Conservation (phyloP, 2,888 invertebrate genomes). For the Noctuana brunneofusca region DNA sequence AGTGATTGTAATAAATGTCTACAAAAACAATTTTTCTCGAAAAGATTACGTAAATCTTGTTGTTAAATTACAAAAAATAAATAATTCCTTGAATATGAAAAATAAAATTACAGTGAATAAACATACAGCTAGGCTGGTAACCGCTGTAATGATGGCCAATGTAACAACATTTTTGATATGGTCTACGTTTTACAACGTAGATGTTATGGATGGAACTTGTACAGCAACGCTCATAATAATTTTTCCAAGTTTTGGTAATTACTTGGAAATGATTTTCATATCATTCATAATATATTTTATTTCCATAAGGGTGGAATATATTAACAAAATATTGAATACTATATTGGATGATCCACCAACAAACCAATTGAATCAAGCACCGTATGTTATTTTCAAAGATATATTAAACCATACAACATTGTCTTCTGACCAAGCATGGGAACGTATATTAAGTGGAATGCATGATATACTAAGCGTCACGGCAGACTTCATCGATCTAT, state of each 20-base stretch:
- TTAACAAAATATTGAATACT: conserved; percentile 47
- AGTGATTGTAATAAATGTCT: not conserved
- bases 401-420: not conserved
- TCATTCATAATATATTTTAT: conserved; percentile 49
- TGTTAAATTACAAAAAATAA: conserved; percentile 63
- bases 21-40: conserved; percentile 31
- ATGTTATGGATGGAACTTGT: conserved; percentile 45
- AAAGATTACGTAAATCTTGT: conserved; percentile 50
- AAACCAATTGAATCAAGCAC: not conserved
- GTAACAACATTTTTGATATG: conserved; percentile 37
- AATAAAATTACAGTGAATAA: conserved; percentile 50
- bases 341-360: conserved; percentile 21
- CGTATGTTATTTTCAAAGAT: not conserved
- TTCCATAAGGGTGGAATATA: conserved; percentile 46
- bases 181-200: conserved; percentile 43
- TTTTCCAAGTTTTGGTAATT: conserved; percentile 43
- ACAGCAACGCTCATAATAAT: conserved; percentile 38
- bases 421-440: conserved; percentile 32
- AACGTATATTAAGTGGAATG: conserved; percentile 45
- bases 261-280: conserved; percentile 48
- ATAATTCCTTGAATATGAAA: conserved; percentile 50
- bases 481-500: conserved; percentile 48
- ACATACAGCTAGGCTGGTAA: conserved; percentile 38
- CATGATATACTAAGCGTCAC: conserved; percentile 51
- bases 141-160: conserved; percentile 18